Percentiles rank a stretch among this genome's conserved stretches.
Evolutionary conservation across 2,797 vertebrate species (phyloP).

Genomic region (Acanthurus leucopareius): DNA sequence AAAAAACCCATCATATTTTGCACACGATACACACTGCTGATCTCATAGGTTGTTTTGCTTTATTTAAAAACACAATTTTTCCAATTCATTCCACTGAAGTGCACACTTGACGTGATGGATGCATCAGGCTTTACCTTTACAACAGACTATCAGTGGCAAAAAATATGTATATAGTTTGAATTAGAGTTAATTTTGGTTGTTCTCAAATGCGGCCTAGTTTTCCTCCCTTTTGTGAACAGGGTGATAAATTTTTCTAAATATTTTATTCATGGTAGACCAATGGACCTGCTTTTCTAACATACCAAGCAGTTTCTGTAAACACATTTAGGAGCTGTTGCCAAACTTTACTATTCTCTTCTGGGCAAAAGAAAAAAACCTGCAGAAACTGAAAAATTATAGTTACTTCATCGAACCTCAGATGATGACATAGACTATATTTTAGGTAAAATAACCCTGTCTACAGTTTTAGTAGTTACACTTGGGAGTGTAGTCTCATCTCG

Average conservation of each 20-base stretch:
- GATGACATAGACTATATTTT: not conserved
- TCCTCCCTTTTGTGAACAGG: not conserved
- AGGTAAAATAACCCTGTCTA: not conserved
- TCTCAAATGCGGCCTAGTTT: not conserved
- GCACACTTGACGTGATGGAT: not conserved
- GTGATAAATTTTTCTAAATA: not conserved
- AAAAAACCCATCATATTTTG: not conserved
- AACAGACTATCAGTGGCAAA: not conserved
- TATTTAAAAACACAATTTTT: constrained; percentile 17
- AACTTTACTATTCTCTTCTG: not conserved
- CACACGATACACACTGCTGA: not conserved
- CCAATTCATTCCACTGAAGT: not conserved
- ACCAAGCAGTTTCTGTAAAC: not conserved
- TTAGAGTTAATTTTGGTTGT: not conserved
- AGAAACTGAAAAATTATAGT: not conserved
- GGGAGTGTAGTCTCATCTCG: no score
- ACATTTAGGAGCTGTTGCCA: not conserved
- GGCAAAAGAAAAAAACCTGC: not conserved
- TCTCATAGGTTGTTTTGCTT: constrained; percentile 9
- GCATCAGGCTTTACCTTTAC: not conserved
- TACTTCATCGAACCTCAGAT: not conserved
- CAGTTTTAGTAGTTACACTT: not conserved
- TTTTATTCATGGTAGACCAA: not conserved
- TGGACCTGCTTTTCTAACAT: not conserved
- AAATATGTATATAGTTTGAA: not conserved